phyloP scores from a whole-genome alignment of 2,888 invertebrate genomes.

The Heliothis peltigera region DNA sequence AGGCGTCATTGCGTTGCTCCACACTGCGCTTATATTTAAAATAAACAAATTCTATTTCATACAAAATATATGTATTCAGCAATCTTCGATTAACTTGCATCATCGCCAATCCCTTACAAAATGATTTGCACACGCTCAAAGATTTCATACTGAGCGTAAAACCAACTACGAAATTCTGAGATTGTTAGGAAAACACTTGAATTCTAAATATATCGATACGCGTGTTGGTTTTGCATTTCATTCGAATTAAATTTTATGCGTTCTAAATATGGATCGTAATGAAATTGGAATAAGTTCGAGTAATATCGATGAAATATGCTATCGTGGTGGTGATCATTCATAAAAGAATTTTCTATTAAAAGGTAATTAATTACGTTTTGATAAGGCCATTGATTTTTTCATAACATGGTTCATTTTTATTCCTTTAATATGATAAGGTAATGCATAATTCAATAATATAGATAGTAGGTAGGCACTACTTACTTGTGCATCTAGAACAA shows the following conservation, averaged over 20 bases:
- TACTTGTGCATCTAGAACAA: no score
- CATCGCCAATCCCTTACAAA: background rate
- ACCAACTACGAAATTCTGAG: conserved; percentile 39
- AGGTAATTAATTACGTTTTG: conserved; percentile 29
- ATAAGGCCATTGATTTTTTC: conserved; percentile 17
- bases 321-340: conserved; percentile 9
- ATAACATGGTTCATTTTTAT: conserved; percentile 1
- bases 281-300: conserved; percentile 34
- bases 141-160: conserved; percentile 30
- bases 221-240: conserved; percentile 50
- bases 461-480: no score
- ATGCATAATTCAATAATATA: conserved; percentile 14
- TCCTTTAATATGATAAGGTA: background rate
- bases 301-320: conserved; percentile 33
- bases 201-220: conserved; percentile 45
- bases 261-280: conserved; percentile 47
- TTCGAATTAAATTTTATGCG: conserved; percentile 35
- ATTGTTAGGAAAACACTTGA: conserved; percentile 46
- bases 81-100: no score
- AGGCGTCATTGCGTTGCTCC: no score
- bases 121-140: conserved; percentile 3
- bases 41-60: no score
- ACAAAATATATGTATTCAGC: no score
- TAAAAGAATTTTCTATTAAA: conserved; percentile 23
- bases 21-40: no score